Base-by-base conservation (phyloP, 2,113 vertebrate species). In the Chloroceryle aenea region DNA sequence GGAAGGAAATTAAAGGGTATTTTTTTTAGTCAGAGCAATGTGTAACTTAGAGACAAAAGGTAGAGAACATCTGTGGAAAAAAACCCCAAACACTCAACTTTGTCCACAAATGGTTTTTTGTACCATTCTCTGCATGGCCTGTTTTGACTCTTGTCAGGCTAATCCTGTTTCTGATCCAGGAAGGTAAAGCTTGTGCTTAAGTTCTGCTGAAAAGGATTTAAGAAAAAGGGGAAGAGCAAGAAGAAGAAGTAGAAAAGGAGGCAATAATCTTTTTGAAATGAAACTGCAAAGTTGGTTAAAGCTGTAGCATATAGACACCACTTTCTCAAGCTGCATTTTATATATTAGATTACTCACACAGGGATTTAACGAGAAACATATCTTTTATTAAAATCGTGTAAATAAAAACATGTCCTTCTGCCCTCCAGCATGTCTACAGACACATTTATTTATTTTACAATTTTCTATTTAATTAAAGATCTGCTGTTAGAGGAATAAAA, bases 381-480 rank as follows among this genome's bases (percentile, higher is more conserved):
- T 94, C 81, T 95, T 96, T 96, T 96, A 95, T 94, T 95, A 94
- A 96, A 93, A 97, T 91, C 9, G 0, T 79, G 91, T 89, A 95
- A 94, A 95, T 94, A 95, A 91, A 95, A 95, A 93, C 69, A 87
- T 96, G 87, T 94, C 69, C 56, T 94, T 94, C 89, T 91, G 61
- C 91, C 83, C 91, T 96, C 84, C 87, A 91, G 89, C 69, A 52
- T 94, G 80, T 94, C 95, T 95, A 93, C 69, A 94, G 84, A 94
- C 76, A 69, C 78, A 76, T 94, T 94, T 95, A 95, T 94, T 96
- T 96, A 95, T 94, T 93, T 95, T 92, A 92, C 53, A 87, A 66
- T 94, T 91, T 79, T 89, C 87, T 87, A 89, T 95, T 85, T 95
- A 94, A 95, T 96, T 96, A 93, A 97, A 97, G 52, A 89, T 91